phyloP scores from a whole-genome alignment of 1,140 invertebrate species.

The Epicauta chinensis region DNA sequence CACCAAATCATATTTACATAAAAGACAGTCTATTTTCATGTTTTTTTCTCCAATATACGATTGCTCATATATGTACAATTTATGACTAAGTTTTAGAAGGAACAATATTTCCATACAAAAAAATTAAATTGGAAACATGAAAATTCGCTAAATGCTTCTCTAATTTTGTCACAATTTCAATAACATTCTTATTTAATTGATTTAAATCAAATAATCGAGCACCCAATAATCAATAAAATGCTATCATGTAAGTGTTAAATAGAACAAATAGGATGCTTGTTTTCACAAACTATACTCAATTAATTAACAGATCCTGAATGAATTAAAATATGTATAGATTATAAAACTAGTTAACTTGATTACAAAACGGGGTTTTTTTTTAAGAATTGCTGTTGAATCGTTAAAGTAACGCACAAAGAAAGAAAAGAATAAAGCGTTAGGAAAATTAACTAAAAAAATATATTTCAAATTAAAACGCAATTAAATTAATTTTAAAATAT shows the following conservation, averaged over 20 bases:
- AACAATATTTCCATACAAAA: background rate
- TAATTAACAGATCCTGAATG: conserved; percentile 9
- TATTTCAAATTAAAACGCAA: conserved; percentile 9
- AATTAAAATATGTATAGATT: conserved; percentile 7
- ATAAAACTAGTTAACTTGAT: conserved; percentile 6
- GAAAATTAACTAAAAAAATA: background rate
- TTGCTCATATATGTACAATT: no score
- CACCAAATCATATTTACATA: no score
- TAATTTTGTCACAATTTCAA: no score
- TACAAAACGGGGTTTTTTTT: conserved; percentile 6
- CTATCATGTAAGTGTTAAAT: conserved; percentile 8
- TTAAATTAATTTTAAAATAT: conserved; percentile 12
- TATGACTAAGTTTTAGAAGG: no score
- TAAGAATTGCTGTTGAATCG: background rate
- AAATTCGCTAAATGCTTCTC: background rate
- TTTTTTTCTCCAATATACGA: no score
- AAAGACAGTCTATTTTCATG: no score
- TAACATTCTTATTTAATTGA: no score
- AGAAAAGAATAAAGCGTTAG: no score
- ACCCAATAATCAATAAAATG: background rate
- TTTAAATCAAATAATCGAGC: background rate
- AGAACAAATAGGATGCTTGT: background rate
- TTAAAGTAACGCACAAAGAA: background rate
- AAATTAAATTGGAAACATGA: conserved; percentile 2
- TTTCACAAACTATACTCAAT: conserved; percentile 1